A percentile compares a stretch with the other conserved stretches of the same genome.
Conservation (phyloP, 2,797 vertebrate genomes). For the Phrynocephalus forsythii region DNA sequence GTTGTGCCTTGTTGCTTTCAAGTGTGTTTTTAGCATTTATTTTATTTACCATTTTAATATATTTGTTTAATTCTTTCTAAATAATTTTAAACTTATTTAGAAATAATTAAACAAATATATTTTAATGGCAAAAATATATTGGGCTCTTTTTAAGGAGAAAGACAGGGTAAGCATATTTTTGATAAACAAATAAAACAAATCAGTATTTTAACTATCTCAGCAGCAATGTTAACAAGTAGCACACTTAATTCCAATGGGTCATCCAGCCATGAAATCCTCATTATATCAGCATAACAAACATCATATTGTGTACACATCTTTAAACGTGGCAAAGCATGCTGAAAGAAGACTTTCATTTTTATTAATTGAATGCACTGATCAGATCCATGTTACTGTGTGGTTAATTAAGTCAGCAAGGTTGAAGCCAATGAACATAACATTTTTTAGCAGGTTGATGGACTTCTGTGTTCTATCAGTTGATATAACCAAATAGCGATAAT, state of each 20-base stretch:
- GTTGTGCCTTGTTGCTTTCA: too few relatives aligned
- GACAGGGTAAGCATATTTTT: too few relatives aligned
- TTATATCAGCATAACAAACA: not conserved
- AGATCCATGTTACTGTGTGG: not conserved
- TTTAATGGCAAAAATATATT: too few relatives aligned
- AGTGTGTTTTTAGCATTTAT: too few relatives aligned
- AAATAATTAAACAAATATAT: not conserved
- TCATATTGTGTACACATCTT: not conserved
- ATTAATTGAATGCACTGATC: not conserved
- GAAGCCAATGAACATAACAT: not conserved
- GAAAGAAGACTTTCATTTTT: not conserved
- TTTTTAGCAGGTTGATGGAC: not conserved
- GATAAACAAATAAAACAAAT: too few relatives aligned
- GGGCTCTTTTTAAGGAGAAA: too few relatives aligned
- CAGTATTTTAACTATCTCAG: too few relatives aligned
- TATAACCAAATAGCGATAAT: not conserved
- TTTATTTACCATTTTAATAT: too few relatives aligned
- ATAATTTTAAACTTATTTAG: not conserved
- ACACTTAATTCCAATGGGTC: not conserved
- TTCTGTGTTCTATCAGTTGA: not conserved
- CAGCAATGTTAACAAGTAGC: not conserved
- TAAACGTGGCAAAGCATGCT: not conserved
- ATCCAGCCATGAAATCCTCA: not conserved
- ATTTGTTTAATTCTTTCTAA: too few relatives aligned
- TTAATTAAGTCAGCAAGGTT: not conserved